phyloP scores from a whole-genome alignment of 2,797 vertebrate genomes.

The Benthosema pterotum region DNA sequence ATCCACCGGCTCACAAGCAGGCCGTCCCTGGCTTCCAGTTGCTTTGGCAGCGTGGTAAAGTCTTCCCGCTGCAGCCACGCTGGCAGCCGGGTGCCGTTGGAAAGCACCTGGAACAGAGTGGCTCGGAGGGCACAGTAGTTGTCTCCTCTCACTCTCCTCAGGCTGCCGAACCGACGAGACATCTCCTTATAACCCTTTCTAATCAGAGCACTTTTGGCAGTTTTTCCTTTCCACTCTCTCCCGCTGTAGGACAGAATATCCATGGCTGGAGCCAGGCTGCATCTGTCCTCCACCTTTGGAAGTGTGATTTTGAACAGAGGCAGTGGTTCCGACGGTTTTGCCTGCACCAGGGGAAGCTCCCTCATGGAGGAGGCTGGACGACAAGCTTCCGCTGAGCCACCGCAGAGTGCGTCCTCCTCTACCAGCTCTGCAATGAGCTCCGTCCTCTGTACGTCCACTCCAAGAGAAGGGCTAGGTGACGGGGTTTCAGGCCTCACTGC shows the following conservation, averaged over 20 bases:
- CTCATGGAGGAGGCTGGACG: no score
- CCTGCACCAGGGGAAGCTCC: constrained; percentile 81
- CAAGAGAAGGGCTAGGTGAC: no score
- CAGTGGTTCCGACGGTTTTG: constrained; percentile 23
- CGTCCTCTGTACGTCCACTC: no score
- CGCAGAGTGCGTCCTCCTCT: no score
- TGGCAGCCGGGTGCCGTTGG: constrained; percentile 81
- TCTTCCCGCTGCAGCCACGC: constrained; percentile 85
- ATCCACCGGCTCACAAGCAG: constrained; percentile 90
- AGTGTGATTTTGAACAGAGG: constrained; percentile 50
- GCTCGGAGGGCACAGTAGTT: constrained; percentile 97
- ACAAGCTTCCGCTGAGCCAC: no score
- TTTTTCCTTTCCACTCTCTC: constrained; percentile 94
- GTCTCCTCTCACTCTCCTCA: constrained; percentile 92
- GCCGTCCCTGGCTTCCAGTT: constrained; percentile 81
- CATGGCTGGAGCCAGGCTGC: constrained; percentile 87
- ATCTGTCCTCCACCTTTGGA: constrained; percentile 65
- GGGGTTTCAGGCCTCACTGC: no score
- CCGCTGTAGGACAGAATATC: constrained; percentile 92
- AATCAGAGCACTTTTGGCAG: constrained; percentile 89
- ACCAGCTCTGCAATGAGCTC: no score
- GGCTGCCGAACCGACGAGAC: constrained; percentile 85
- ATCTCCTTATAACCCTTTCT: constrained; percentile 90
- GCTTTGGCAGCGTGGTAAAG: constrained; percentile 81
- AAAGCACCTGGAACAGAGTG: constrained; percentile 92